Base-by-base conservation (phyloP, 1,140 invertebrate species). In the Odontomachus brunneus region DNA sequence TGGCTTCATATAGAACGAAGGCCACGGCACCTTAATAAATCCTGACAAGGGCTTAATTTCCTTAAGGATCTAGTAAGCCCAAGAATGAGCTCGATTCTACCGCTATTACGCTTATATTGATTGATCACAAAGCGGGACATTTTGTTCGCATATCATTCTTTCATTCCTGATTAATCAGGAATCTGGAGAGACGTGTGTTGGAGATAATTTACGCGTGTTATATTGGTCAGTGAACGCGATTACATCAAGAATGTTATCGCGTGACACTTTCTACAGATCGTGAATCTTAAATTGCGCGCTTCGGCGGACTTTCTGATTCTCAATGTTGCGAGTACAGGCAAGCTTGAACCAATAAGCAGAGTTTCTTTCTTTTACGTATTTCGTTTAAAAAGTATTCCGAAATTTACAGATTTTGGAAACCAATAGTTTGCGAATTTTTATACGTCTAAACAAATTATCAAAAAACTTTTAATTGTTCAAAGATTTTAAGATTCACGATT, bases 171-270 rank as follows among this genome's bases (percentile, higher is more conserved):
- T 74, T 15, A 66, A n/a, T 51, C 57, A 51, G 69, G 38, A 80
- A 65, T 67, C 11, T 26, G 12, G 9, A 86, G 53, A 49, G 59
- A 84, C 17, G 51, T 74, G 73, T 84, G 84, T 73, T 84, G 82
- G 78, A n/a, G 2, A 22, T 62, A 66, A 80, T 83, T 83, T 53
- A 73, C 55, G 19, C 55, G 38, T 44, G 38, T 11, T 66, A 71
- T 29, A 19, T 69, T 48, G n/a, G 33, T n/a, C 15, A 22, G 29
- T 15, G 14, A 19, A 26, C 60, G 49, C 24, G 5, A 82, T 48
- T 15, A 48, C 17, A 4, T 48, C 14, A 2, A 74, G 11, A 63
- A 67, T 44, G 51, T 74, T 62, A 44, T 29, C 44, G 74, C 14
- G 67, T 2, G 19, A 74, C 63, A 0, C 38, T 55, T 80, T 15